Conservation (phyloP, 2,888 invertebrate species). For the Pseudococcus longispinus region DNA sequence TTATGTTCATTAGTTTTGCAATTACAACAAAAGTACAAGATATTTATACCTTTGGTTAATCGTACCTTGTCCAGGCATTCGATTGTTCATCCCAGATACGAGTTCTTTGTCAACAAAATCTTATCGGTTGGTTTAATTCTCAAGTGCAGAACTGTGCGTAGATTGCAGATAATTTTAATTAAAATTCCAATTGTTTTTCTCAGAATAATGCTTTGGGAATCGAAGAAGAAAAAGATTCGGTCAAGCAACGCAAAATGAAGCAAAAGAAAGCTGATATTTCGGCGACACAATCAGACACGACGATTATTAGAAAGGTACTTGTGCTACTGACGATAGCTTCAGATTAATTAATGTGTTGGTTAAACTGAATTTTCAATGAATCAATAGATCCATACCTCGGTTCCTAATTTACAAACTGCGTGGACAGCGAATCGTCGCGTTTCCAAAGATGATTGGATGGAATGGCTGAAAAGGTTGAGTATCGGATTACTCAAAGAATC, state of each 20-base stretch:
- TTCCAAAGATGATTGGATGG: slow-evolving; percentile 98
- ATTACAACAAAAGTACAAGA: slow-evolving; percentile 86
- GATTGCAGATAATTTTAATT: too few species aligned
- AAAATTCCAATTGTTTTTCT: slow-evolving; percentile 18
- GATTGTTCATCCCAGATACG: slow-evolving; percentile 79
- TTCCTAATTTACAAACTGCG: slow-evolving; percentile 83
- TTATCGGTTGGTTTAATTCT: slow-evolving; percentile 65
- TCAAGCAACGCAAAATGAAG: slow-evolving; percentile 70
- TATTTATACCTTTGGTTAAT: slow-evolving; percentile 91
- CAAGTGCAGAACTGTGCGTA: too few species aligned
- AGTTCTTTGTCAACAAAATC: slow-evolving; percentile 76
- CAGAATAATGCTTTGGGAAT: slow-evolving; percentile 71
- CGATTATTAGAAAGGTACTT: slow-evolving; percentile 61
- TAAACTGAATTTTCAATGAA: slow-evolving; percentile 18
- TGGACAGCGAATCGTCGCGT: slow-evolving; percentile 93
- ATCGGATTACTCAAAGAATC: slow-evolving; percentile 94
- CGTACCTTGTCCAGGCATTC: slow-evolving; percentile 81
- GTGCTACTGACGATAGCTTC: too few species aligned
- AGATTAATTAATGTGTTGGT: not conserved
- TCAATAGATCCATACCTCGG: slow-evolving; percentile 76
- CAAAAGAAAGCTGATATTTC: slow-evolving; percentile 76
- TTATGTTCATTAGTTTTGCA: slow-evolving; percentile 86
- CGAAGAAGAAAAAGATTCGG: slow-evolving; percentile 76
- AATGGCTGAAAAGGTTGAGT: slow-evolving; percentile 91
- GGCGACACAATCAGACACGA: slow-evolving; percentile 72